A percentile compares a stretch with the other conserved stretches of the same genome.
phyloP scores from a whole-genome alignment of 2,113 vertebrate species.

The Entelurus aequoreus region DNA sequence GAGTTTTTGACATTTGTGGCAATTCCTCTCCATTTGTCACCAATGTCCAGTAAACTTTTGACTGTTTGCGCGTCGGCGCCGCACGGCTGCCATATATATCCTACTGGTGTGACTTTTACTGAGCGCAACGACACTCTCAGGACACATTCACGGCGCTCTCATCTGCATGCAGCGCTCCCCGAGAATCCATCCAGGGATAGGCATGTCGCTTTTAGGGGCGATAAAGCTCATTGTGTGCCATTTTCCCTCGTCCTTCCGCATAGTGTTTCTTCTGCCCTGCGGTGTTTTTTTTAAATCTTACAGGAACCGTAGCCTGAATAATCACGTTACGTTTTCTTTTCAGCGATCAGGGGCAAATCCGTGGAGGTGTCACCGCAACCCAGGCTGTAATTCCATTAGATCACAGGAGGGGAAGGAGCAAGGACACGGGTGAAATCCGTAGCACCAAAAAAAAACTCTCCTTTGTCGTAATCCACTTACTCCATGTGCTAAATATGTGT shows the following conservation, averaged over 20 bases:
- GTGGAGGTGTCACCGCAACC: neutral
- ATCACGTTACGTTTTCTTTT: conserved; percentile 32
- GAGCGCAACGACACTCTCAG: conserved; percentile 67
- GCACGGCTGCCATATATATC: conserved; percentile 60
- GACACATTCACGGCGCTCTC: conserved; percentile 68
- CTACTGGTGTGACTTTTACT: conserved; percentile 71
- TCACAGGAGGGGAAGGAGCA: neutral
- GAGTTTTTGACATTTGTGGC: conserved; percentile 17
- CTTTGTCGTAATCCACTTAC: conserved; percentile 2
- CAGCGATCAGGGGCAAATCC: conserved; percentile 10
- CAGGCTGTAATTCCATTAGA: neutral
- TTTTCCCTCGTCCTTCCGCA: conserved; percentile 39
- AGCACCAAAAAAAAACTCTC: conserved; percentile 19
- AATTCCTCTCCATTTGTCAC: conserved; percentile 58
- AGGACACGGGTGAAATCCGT: conserved; percentile 8
- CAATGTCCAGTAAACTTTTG: conserved; percentile 64
- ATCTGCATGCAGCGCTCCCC: conserved; percentile 59
- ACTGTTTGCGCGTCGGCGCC: conserved; percentile 58
- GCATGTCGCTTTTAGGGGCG: conserved; percentile 64
- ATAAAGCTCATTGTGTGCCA: conserved; percentile 61
- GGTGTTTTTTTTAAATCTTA: conserved; percentile 9
- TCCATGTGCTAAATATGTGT: conserved; percentile 12
- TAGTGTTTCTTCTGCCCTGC: neutral
- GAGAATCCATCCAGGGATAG: conserved; percentile 65
- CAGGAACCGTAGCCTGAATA: conserved; percentile 11